Evolutionary conservation across 2,797 vertebrate genomes (phyloP).

Genomic region (Propithecus deckenii): DNA sequence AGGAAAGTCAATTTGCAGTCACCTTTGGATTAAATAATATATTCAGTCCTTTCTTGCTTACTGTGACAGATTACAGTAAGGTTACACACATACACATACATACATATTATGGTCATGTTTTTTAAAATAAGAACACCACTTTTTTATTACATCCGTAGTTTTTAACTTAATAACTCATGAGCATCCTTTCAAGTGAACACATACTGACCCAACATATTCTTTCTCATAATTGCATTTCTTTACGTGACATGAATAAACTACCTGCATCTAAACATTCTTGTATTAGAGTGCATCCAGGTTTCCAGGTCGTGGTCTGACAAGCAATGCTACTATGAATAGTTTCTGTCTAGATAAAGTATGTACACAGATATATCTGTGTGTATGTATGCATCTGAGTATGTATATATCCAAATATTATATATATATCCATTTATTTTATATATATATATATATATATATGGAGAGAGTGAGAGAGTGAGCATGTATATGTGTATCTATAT

Average conservation of each 20-base stretch:
- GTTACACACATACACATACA: not conserved
- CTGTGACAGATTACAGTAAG: not conserved
- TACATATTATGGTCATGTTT: not conserved
- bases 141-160: not conserved
- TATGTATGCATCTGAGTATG: not conserved
- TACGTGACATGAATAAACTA: not conserved
- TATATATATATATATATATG: not conserved
- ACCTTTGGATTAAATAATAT: constrained; percentile 31
- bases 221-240: not conserved
- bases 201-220: not conserved
- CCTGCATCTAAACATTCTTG: not conserved
- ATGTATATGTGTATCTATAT: not conserved
- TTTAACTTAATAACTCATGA: not conserved
- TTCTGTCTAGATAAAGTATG: not conserved
- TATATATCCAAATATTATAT: not conserved
- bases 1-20: constrained; percentile 21
- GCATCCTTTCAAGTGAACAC: not conserved
- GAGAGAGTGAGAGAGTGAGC: not conserved
- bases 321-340: not conserved
- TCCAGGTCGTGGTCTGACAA: not conserved
- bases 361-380: not conserved
- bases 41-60: not conserved
- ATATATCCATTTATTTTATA: not conserved
- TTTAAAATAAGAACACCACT: not conserved
- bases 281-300: not conserved